Percentiles rank a stretch among this genome's conserved stretches.
phyloP scores from a whole-genome alignment of 2,888 invertebrate genomes.

The Stenurella melanura region DNA sequence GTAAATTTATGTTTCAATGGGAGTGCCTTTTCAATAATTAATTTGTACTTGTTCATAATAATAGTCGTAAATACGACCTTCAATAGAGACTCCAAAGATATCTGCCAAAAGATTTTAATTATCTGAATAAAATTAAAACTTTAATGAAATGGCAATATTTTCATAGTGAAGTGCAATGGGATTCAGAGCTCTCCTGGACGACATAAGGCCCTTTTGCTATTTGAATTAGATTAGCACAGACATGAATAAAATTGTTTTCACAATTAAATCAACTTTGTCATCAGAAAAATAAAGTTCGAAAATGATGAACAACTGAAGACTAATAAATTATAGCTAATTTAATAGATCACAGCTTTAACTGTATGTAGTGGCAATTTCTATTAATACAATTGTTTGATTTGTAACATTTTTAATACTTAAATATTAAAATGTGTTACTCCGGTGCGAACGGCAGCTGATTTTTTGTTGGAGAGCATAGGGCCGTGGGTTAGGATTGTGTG shows the following conservation, averaged over 20 bases:
- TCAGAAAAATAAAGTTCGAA: neutral
- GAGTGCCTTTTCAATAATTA: neutral
- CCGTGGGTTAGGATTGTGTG: no score
- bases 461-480: no score
- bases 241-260: slow-evolving; percentile 9
- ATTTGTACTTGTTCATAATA: no score
- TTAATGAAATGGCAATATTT: neutral
- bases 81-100: neutral
- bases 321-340: neutral
- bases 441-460: no score
- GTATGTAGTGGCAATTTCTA: neutral
- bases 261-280: slow-evolving; percentile 6
- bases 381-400: neutral
- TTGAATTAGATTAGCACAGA: slow-evolving; percentile 13
- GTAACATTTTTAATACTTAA: no score
- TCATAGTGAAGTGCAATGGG: neutral
- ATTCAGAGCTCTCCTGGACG: neutral
- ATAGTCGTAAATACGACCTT: no score
- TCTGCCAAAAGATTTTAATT: neutral
- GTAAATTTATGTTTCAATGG: neutral
- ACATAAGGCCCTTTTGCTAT: neutral
- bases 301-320: neutral
- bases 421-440: neutral
- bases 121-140: neutral
- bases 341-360: neutral